A percentile compares a stretch with the other conserved stretches of the same genome.
These are phyloP conservation scores for Venturia canescens DNA, from an alignment of 1,140 invertebrate genomes.

Conservation along the genomic window DNA sequence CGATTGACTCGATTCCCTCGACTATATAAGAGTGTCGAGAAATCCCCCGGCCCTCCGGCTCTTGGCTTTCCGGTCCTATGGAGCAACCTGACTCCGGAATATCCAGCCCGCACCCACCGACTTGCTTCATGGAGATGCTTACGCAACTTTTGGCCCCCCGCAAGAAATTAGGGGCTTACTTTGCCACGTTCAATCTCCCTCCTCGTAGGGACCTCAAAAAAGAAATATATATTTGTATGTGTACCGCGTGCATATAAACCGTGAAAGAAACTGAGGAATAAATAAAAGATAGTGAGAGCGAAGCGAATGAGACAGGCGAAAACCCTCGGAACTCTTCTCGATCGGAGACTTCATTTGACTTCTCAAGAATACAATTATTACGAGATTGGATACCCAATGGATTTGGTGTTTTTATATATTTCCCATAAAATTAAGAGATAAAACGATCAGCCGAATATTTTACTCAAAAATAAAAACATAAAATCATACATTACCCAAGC, in stretches of 20 bases:
- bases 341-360: not conserved
- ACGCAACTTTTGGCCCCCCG: constrained; percentile 72
- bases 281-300: not conserved
- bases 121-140: constrained; percentile 65
- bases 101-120: constrained; percentile 23
- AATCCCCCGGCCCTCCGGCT: constrained; percentile 11
- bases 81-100: constrained; percentile 27
- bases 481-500: too few relatives aligned
- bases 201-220: not conserved
- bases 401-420: not conserved
- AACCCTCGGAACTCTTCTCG: not conserved
- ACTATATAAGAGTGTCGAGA: constrained; percentile 5
- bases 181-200: constrained; percentile 57
- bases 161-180: constrained; percentile 77
- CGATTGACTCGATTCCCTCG: constrained; percentile 72
- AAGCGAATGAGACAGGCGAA: not conserved
- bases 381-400: not conserved
- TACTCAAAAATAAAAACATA: not conserved
- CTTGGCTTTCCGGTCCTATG: constrained; percentile 32
- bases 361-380: not conserved
- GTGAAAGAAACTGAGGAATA: constrained; percentile 9
- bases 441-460: not conserved
- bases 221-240: constrained; percentile 11
- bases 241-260: not conserved
- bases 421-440: too few relatives aligned